Conservation (phyloP, 1,140 invertebrate genomes). For the Drosophila parvula region DNA sequence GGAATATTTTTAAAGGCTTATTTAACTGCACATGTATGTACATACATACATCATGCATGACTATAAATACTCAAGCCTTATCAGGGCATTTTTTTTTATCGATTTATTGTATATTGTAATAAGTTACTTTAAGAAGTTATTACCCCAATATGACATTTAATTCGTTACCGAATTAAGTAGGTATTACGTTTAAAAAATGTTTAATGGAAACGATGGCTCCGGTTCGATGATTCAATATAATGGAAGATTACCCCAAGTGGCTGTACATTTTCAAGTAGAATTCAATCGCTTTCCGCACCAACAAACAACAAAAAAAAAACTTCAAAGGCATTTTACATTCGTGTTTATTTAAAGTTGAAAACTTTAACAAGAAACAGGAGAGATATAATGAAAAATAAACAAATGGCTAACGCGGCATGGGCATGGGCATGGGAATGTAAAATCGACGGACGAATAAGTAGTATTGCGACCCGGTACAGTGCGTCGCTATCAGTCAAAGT, state of each 20-base stretch:
- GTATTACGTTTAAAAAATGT: not conserved
- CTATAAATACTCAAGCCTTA: constrained; percentile 8
- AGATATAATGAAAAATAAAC: constrained; percentile 47
- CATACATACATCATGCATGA: not conserved
- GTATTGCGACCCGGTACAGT: constrained; percentile 37
- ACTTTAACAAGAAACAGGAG: constrained; percentile 29
- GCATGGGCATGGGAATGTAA: constrained; percentile 14
- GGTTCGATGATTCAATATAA: constrained; percentile 4
- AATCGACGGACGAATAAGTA: constrained; percentile 13
- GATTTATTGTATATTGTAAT: not conserved
- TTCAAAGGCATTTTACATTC: constrained; percentile 22
- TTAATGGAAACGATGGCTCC: not conserved
- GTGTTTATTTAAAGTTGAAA: constrained; percentile 35
- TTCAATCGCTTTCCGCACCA: constrained; percentile 15
- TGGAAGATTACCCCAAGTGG: constrained; percentile 4
- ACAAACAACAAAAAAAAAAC: constrained; percentile 7
- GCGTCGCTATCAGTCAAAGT: constrained; percentile 56
- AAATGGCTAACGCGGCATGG: constrained; percentile 13
- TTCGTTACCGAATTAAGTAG: not conserved
- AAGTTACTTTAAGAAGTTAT: constrained; percentile 3
- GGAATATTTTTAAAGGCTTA: not conserved
- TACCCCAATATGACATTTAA: not conserved
- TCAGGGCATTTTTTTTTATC: not conserved
- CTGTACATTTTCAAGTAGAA: constrained; percentile 24
- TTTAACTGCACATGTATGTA: not conserved